These are phyloP conservation scores for Pseudopleuronectes americanus DNA, from an alignment of 2,797 vertebrate species.

Conservation along the genomic window DNA sequence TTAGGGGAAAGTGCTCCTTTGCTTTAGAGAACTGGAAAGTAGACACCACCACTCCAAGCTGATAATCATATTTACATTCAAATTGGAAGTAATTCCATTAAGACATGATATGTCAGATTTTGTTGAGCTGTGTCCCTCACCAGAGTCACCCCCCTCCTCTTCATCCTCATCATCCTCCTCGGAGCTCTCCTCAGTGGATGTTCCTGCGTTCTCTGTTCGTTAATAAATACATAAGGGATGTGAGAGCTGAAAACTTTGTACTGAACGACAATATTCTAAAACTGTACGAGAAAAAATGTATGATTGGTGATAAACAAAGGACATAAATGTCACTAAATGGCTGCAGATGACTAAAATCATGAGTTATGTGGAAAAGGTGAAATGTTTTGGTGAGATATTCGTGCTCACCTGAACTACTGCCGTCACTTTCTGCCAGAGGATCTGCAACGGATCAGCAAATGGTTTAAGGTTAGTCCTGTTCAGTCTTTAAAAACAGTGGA, in stretches of 20 bases:
- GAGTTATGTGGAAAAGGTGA: neutral
- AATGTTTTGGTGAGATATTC: neutral
- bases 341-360: neutral
- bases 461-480: no score
- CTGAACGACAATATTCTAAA: neutral
- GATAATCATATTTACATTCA: neutral
- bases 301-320: neutral
- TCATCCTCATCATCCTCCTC: conserved; percentile 72
- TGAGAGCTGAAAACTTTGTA: neutral
- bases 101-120: neutral
- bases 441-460: conserved; percentile 61
- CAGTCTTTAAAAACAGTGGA: neutral
- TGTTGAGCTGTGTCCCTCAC: conserved; percentile 48
- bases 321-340: neutral
- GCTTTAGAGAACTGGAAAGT: neutral
- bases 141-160: conserved; percentile 60
- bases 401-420: conserved; percentile 72
- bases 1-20: neutral
- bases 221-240: neutral
- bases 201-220: conserved; percentile 63
- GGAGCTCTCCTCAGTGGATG: conserved; percentile 76
- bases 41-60: no score
- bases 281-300: neutral
- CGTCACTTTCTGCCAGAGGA: conserved; percentile 64
- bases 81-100: neutral